Evolutionary conservation across 2,797 vertebrate species (phyloP).

Genomic region (Microcaecilia unicolor): DNA sequence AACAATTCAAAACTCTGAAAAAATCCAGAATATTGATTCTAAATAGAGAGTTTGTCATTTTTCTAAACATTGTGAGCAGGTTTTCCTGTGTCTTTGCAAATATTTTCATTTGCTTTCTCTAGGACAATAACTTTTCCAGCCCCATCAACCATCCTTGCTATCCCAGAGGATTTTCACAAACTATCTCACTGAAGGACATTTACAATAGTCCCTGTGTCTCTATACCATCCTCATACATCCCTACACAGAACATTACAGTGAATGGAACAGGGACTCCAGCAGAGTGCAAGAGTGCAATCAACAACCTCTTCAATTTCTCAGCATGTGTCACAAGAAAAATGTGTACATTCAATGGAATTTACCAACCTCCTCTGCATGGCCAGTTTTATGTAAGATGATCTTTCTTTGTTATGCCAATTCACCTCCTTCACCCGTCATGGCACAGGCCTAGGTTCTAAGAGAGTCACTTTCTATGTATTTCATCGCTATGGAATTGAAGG

Average conservation of each 20-base stretch:
- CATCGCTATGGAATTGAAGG: too few species aligned
- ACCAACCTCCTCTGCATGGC: slow-evolving; percentile 60
- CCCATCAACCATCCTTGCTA: slow-evolving; percentile 65
- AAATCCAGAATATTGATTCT: too few species aligned
- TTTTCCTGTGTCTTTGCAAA: too few species aligned
- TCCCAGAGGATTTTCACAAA: slow-evolving; percentile 37
- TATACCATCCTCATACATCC: not conserved
- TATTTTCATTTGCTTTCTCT: too few species aligned
- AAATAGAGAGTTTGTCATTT: too few species aligned
- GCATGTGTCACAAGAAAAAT: slow-evolving; percentile 40
- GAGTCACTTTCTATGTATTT: too few species aligned
- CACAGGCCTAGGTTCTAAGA: too few species aligned
- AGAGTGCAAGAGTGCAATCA: slow-evolving; percentile 50
- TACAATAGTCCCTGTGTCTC: slow-evolving; percentile 57
- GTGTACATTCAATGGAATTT: slow-evolving; percentile 64
- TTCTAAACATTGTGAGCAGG: too few species aligned
- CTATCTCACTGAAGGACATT: slow-evolving; percentile 26
- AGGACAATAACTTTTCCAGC: rapidly evolving
- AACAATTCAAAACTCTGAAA: too few species aligned
- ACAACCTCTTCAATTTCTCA: slow-evolving; percentile 58
- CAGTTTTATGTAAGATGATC: slow-evolving; percentile 61
- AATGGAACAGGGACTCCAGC: slow-evolving; percentile 51
- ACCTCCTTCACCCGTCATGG: too few species aligned
- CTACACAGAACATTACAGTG: slow-evolving; percentile 26
- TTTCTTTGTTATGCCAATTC: too few species aligned